Evolutionary conservation across 2,888 invertebrate species (phyloP), one percentile per base, ranked within the genome.

Genomic region (Apodemia zela): DNA sequence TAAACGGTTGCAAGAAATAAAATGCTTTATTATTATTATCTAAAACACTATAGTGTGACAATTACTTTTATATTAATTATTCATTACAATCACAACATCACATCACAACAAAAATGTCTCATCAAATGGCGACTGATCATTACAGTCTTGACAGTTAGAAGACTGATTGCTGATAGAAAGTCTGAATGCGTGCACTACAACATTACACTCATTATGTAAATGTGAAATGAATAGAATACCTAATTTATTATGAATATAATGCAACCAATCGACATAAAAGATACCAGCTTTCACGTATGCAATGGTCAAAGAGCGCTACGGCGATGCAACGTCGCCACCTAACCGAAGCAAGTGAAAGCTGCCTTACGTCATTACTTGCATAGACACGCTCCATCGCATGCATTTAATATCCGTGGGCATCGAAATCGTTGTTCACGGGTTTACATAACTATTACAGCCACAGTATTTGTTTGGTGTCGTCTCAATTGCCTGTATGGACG

Each of bases 251-350:
- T 21, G 51, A 51, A 62, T 66, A 49, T 61, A 66, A 66, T 69
- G 67, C 51, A 67, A 70, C 63, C 38, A 38, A 38, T 38, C 67
- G 63, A 61, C 47, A 64, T 60, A 65, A 62, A 65, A 67, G 69
- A 69, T 67, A 66, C 68, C 62, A 59, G 80, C 89, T 88, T 89
- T 89, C 89, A 77, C 84, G 77, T 73, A 74, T 78, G 83, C 83
- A 79, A 75, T 72, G 77, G 74, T 74, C 74, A 71, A 66, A 68
- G 70, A 69, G 68, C 65, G 62, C 60, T 58, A 61, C 59, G 33
- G 64, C 66, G 49, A 49, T 61, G 62, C 63, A 63, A 63, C 33
- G 49, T 18, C 49, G 49, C 49, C 49, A 49, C 54, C 54, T 21
- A 54, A 54, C 54, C 54, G 54, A 54, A 67, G 69, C 73, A 67